phyloP scores from a whole-genome alignment of 2,888 invertebrate species.

The Galeruca laticollis region DNA sequence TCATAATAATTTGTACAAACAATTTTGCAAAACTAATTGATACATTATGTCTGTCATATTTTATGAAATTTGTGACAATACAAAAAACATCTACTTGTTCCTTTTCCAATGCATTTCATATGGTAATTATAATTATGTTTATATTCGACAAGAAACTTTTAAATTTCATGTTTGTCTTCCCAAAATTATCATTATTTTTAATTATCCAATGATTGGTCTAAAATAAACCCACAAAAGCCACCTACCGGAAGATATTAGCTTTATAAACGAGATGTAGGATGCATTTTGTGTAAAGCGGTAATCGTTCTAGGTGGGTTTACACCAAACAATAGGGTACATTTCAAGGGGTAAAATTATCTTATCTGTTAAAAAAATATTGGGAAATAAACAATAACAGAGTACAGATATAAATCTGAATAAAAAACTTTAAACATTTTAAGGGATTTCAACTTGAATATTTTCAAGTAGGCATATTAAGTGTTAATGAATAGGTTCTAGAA shows the following conservation, averaged over 20 bases:
- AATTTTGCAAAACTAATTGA: too few relatives aligned
- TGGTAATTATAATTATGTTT: too few relatives aligned
- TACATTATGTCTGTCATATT: too few relatives aligned
- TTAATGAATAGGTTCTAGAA: too few relatives aligned
- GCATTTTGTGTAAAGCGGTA: slow-evolving; percentile 7
- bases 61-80: too few relatives aligned
- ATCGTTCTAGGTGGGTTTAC: slow-evolving; percentile 18
- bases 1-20: too few relatives aligned
- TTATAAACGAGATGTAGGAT: slow-evolving; percentile 7
- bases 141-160: too few relatives aligned
- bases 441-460: neutral
- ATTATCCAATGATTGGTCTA: slow-evolving; percentile 3
- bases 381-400: slow-evolving; percentile 20
- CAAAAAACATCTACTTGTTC: too few relatives aligned
- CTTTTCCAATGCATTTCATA: too few relatives aligned
- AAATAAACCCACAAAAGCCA: slow-evolving; percentile 20
- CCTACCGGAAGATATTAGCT: slow-evolving; percentile 15
- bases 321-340: slow-evolving; percentile 6
- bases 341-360: slow-evolving; percentile 29
- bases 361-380: slow-evolving; percentile 25
- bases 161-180: neutral
- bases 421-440: neutral
- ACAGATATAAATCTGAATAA: slow-evolving; percentile 16
- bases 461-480: neutral
- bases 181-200: neutral